Base-by-base conservation (phyloP, 37 sponge, comb jelly and placozoan genomes). In the Haliclona indistincta region DNA sequence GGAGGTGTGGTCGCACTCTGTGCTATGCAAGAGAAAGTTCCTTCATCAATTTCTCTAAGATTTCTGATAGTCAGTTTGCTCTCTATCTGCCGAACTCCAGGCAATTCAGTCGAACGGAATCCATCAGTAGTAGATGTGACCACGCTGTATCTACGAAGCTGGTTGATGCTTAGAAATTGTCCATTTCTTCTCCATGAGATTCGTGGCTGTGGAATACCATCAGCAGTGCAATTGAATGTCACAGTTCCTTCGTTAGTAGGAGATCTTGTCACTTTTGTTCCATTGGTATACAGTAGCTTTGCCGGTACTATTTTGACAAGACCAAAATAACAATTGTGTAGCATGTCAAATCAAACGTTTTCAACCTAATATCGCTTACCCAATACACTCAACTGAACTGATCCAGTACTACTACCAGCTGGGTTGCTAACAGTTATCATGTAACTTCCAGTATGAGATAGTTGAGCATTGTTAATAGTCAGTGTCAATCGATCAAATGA, bases 131-230 rank as follows among this genome's bases (percentile, higher is more conserved):
- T 58, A 2, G 1, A 13, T 22, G 58, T 29, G 49, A 5, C 7
- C 26, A 34, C 49, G 13, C 70, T 69, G 45, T 4, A 34, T 40
- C 63, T 56, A 13, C 43, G 20, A 44, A 23, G 10, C 51, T 36
- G 19, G 15, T 25, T n/a, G n/a, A n/a, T 34, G n/a, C n/a, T n/a
- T 2, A 44, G 35, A 38, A 56, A 26, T 0, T 23, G 30, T 23
- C 26, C 65, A 64, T 72, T 45, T n/a, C 47, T 51, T 19, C 71
- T 71, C 81, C 81, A 81, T 2, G 15, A 3, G 1, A 81, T 81
- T 3, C 36, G 34, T 10, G 81, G 81, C 20, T 51, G 22, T 6
- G 72, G 72, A 5, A 64, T 53, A 23, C 81, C 81, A 52, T 81
- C 81, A 28, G 81, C 81, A 36, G 37, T 35, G 26, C 81, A 81